These are phyloP conservation scores for Alviniconcha marisindica DNA, from an alignment of 1,140 invertebrate species.

Conservation along the genomic window DNA sequence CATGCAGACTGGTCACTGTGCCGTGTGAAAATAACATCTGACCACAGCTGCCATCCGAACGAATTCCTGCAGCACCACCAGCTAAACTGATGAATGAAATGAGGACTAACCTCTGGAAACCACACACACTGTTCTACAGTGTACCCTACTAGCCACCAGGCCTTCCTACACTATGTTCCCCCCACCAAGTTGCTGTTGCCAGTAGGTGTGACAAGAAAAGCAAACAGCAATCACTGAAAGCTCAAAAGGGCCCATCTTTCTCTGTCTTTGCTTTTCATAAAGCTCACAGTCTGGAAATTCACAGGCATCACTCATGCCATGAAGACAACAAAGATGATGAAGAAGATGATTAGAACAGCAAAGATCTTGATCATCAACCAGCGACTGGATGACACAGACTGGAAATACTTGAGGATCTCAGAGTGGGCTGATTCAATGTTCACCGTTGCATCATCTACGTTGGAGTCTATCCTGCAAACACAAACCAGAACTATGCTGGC, in stretches of 20 bases:
- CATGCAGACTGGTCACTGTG: too few species aligned
- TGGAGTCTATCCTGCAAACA: conserved; percentile 91
- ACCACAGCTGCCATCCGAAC: too few species aligned
- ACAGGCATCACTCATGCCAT: conserved; percentile 73
- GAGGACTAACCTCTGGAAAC: not conserved
- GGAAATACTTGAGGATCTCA: conserved; percentile 98
- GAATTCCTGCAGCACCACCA: too few species aligned
- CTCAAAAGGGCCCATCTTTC: not conserved
- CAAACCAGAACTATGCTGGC: too few species aligned
- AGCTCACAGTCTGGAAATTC: not conserved
- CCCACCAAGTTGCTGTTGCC: too few species aligned
- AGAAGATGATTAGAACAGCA: conserved; percentile 98
- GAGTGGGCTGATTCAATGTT: conserved; percentile 98
- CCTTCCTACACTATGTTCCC: too few species aligned
- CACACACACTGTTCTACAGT: too few species aligned
- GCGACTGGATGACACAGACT: conserved; percentile 96
- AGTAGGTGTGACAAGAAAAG: too few species aligned
- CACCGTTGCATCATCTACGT: conserved; percentile 95
- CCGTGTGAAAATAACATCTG: not conserved
- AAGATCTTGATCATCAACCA: conserved; percentile 99
- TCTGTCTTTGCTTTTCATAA: not conserved
- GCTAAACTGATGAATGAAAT: not conserved
- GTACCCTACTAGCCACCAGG: too few species aligned
- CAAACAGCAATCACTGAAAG: not conserved
- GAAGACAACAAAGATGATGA: conserved; percentile 99